Base-by-base conservation (phyloP, 2,797 vertebrate species). In the Chloroceryle inda region DNA sequence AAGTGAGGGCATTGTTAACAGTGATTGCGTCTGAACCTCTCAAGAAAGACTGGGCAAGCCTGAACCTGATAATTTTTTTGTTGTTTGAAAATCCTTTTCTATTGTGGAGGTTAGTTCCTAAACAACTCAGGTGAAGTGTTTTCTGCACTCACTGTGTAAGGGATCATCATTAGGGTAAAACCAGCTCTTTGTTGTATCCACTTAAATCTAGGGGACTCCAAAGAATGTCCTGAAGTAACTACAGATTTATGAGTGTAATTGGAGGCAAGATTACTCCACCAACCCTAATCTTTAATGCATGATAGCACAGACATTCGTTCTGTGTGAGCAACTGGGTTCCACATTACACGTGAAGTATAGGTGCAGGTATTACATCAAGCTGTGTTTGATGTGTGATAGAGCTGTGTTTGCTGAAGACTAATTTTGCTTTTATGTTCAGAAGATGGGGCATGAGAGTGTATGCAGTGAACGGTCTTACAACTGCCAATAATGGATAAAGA, bases 401-500 rank as follows among this genome's bases (percentile, higher is more conserved):
- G 75, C 55, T 29, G 45, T 40, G 79, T 64, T 83, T 95, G 86
- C 88, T 69, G 76, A 82, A 92, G 83, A 26, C 85, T 89, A 50
- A 77, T 92, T 79, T 94, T 74, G 37, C 83, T 82, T 84, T 3
- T 38, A 40, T 79, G 37, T 96, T 88, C 5, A 5, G 82, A 95
- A 91, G 80, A 89, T 74, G 78, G 94, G 83, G 88, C 91, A 93
- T 6, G 31, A 59, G 92, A 75, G 84, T 64, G 91, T 61, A 11
- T 1, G 35, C 73, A 62, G 83, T 21, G 45, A 88, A 91, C 21
- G 8, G 49, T 69, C 27, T 94, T 96, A 96, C 18, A 71, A 85
- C 92, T 97, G 93, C 91, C 94, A 96, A 94, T 97, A 94, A 92
- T 88, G 92, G 92, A 97, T 97, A 97, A 96, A 92, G 94, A 79